These are phyloP conservation scores for Melanitta fusca DNA, from an alignment of 2,797 vertebrate species.

Conservation along the genomic window DNA sequence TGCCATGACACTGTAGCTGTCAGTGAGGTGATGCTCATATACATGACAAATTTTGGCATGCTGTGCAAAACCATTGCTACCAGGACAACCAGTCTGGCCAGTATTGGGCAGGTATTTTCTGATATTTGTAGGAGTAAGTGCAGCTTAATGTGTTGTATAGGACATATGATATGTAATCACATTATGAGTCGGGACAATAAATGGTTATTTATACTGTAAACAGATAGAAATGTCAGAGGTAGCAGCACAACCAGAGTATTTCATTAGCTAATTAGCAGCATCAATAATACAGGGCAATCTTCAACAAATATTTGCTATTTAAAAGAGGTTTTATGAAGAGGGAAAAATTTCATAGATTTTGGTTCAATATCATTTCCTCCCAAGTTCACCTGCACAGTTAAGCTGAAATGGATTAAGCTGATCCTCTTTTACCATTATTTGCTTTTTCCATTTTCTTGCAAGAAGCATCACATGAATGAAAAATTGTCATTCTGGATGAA, in stretches of 20 bases:
- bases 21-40: accelerated
- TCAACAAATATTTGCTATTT: conserved; percentile 32
- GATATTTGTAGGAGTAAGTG: not conserved
- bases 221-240: not conserved
- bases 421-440: conserved; percentile 51
- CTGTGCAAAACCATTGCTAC: not conserved
- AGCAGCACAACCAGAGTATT: not conserved
- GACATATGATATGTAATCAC: not conserved
- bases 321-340: not conserved
- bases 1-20: not conserved
- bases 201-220: not conserved
- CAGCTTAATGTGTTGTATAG: not conserved
- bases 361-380: not conserved
- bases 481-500: conserved; percentile 37
- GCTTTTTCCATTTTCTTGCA: conserved; percentile 2
- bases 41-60: not conserved
- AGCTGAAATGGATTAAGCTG: conserved; percentile 45
- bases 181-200: not conserved
- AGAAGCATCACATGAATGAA: not conserved
- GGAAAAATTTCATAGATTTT: conserved; percentile 10
- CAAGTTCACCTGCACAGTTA: not conserved
- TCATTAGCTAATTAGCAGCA: conserved; percentile 38
- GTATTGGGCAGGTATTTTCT: not conserved
- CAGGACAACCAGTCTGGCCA: not conserved
- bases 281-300: not conserved